Evolutionary conservation across 2,797 vertebrate genomes (phyloP).

Genomic region (Lutjanus campechanus): DNA sequence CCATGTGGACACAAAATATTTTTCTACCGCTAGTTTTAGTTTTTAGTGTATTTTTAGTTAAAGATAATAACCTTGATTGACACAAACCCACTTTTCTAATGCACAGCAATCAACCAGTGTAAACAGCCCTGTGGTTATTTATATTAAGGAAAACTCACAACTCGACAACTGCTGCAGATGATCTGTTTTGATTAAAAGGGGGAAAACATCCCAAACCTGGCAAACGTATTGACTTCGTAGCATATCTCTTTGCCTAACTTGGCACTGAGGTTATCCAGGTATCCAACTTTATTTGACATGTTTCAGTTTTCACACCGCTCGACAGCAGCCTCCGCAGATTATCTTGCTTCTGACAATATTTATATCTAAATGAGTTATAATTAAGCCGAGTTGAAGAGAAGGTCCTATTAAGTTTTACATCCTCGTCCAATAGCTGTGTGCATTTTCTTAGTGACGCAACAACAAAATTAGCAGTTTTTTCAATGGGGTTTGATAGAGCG

Average conservation of each 20-base stretch:
- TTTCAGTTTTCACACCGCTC: too few relatives aligned
- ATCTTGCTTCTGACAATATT: neutral
- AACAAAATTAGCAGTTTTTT: neutral
- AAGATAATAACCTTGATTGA: too few relatives aligned
- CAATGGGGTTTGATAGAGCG: slow-evolving; percentile 1
- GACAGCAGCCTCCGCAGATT: too few relatives aligned
- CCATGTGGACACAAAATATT: too few relatives aligned
- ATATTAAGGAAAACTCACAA: neutral
- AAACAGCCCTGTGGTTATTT: neutral
- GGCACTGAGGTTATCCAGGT: neutral
- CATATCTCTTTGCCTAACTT: neutral
- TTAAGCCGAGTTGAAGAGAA: neutral
- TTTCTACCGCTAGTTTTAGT: too few relatives aligned
- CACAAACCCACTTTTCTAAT: neutral
- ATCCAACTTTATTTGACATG: neutral
- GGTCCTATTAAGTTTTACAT: rapidly evolving
- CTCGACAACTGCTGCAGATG: neutral
- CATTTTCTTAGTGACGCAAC: neutral
- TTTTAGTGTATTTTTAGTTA: too few relatives aligned
- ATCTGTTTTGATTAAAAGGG: neutral
- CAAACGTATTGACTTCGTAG: neutral
- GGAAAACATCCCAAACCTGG: too few relatives aligned
- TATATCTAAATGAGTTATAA: rapidly evolving
- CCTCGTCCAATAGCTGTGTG: rapidly evolving
- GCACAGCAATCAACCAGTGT: too few relatives aligned